Conservation (phyloP, 1,140 invertebrate genomes). For the Drosophila setifemur region DNA sequence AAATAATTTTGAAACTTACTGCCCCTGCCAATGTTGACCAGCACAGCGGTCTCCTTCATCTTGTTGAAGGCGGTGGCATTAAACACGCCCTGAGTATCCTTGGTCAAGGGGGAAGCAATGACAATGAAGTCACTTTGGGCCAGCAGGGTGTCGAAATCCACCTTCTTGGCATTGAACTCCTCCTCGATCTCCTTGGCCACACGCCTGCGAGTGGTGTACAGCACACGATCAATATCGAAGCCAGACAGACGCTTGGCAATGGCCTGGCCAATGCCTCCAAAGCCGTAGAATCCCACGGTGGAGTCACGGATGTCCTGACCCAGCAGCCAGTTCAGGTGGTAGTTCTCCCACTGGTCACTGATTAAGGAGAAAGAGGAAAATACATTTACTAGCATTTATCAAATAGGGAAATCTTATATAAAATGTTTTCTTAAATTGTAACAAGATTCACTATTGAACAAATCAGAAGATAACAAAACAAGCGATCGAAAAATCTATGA, state of each 20-base stretch:
- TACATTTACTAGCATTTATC: conserved; percentile 82
- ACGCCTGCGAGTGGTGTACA: conserved; percentile 88
- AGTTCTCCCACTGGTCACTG: conserved; percentile 91
- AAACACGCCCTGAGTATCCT: conserved; percentile 90
- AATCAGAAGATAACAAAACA: too few species aligned
- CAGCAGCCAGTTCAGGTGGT: conserved; percentile 94
- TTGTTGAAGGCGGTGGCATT: conserved; percentile 88
- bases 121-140: conserved; percentile 91
- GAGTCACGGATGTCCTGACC: conserved; percentile 90
- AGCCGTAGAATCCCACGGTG: conserved; percentile 94
- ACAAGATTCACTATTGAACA: not conserved
- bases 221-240: conserved; percentile 88
- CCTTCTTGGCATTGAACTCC: conserved; percentile 89
- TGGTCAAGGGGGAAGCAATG: conserved; percentile 87
- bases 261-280: conserved; percentile 91
- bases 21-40: conserved; percentile 92
- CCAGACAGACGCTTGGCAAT: conserved; percentile 88
- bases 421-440: not conserved
- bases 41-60: conserved; percentile 92
- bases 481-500: too few species aligned
- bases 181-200: conserved; percentile 85
- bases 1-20: conserved; percentile 82
- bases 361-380: conserved; percentile 60
- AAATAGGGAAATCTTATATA: too few species aligned
- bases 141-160: conserved; percentile 88